These are phyloP conservation scores for Notolabrus celidotus DNA, from an alignment of 2,797 vertebrate genomes.

Conservation along the genomic window DNA sequence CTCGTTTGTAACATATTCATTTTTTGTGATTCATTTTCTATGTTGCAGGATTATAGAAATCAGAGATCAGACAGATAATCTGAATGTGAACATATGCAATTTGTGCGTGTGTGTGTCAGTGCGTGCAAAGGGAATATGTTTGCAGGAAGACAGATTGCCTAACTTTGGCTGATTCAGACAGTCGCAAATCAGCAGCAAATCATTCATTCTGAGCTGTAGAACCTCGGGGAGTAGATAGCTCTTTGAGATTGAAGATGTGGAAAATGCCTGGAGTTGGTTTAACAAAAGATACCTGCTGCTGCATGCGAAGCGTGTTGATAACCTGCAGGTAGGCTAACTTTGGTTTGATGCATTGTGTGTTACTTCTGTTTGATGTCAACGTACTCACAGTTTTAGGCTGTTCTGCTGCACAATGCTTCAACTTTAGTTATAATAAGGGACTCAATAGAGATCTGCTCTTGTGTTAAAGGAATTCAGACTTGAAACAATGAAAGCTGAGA, in stretches of 20 bases:
- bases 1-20: slow-evolving; percentile 28
- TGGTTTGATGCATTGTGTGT: slow-evolving; percentile 4
- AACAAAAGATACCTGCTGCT: slow-evolving; percentile 51
- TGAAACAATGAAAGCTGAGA: not conserved
- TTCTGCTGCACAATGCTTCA: too few species aligned
- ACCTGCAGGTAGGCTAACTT: slow-evolving; percentile 60
- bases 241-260: slow-evolving; percentile 11
- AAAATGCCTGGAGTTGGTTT: slow-evolving; percentile 39
- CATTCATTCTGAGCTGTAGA: slow-evolving; percentile 48
- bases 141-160: slow-evolving; percentile 43
- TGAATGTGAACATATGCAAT: slow-evolving; percentile 77
- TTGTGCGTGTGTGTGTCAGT: slow-evolving; percentile 44
- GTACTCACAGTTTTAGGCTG: too few species aligned
- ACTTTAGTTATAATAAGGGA: slow-evolving; percentile 3
- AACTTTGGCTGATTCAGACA: slow-evolving; percentile 43
- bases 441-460: not conserved
- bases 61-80: slow-evolving; percentile 81
- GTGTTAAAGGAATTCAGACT: not conserved
- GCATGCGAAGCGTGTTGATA: slow-evolving; percentile 34
- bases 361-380: not conserved
- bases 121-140: slow-evolving; percentile 37
- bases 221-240: slow-evolving; percentile 28
- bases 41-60: slow-evolving; percentile 78
- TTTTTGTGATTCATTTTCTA: slow-evolving; percentile 68
- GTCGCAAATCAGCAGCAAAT: slow-evolving; percentile 44